Conservation (phyloP, 2,113 vertebrate species). For the Paramormyrops kingsleyae region DNA sequence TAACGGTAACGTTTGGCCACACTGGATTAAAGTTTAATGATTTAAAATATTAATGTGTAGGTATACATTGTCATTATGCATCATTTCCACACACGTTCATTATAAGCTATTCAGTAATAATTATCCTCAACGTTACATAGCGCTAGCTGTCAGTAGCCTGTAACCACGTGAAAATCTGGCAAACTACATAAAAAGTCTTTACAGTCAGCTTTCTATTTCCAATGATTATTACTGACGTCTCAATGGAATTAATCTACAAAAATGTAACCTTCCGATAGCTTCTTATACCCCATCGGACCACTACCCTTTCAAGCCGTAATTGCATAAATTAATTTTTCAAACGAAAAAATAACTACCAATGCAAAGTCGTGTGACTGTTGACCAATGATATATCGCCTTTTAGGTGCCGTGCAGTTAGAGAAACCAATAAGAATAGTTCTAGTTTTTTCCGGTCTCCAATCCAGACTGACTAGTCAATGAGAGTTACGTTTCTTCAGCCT, state of each 20-base stretch:
- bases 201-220: background rate
- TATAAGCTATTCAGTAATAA: background rate
- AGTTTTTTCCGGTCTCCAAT: background rate
- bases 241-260: background rate
- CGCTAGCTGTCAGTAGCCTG: background rate
- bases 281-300: background rate
- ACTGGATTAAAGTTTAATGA: background rate
- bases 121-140: background rate
- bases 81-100: background rate
- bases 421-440: slow-evolving; percentile 28
- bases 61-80: background rate
- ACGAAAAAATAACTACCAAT: slow-evolving; percentile 16
- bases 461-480: slow-evolving; percentile 14
- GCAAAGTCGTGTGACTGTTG: background rate
- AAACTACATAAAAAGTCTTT: background rate
- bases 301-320: background rate
- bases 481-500: slow-evolving; percentile 27
- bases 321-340: background rate
- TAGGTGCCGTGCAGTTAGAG: background rate
- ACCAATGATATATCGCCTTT: slow-evolving; percentile 17
- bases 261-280: background rate
- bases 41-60: background rate
- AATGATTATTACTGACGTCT: background rate
- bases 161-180: background rate
- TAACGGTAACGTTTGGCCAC: background rate